Conservation (phyloP, 2,113 vertebrate species). For the Oostethus manadensis region DNA sequence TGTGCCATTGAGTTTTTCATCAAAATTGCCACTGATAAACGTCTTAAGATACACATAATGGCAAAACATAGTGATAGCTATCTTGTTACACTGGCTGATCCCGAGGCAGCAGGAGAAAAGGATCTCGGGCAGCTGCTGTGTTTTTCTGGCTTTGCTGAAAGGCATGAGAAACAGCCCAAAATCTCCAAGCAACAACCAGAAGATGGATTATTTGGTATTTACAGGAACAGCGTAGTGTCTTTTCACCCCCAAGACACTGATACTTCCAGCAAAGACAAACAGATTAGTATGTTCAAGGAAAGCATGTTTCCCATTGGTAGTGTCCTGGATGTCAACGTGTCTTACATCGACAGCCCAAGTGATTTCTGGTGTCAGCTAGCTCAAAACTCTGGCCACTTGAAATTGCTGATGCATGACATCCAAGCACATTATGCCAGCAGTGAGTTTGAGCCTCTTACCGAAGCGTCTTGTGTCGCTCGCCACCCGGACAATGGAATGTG, state of each 20-base stretch:
- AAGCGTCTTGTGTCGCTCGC: conserved; percentile 77
- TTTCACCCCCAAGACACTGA: conserved; percentile 9
- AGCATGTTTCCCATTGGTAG: conserved; percentile 79
- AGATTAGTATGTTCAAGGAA: conserved; percentile 53
- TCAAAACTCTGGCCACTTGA: conserved; percentile 61
- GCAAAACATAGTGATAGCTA: conserved; percentile 64
- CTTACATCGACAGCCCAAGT: conserved; percentile 76
- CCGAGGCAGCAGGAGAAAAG: conserved; percentile 67
- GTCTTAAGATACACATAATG: conserved; percentile 69
- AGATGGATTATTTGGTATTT: background rate
- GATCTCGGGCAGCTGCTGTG: conserved; percentile 76
- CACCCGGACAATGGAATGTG: conserved; percentile 75
- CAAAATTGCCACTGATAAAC: conserved; percentile 75
- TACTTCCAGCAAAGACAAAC: conserved; percentile 12
- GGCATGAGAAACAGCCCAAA: conserved; percentile 41
- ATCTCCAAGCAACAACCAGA: conserved; percentile 8
- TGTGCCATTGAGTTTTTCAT: conserved; percentile 76
- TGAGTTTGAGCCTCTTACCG: conserved; percentile 55
- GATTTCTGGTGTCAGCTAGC: conserved; percentile 90
- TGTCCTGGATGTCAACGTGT: conserved; percentile 80
- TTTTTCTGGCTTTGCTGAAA: conserved; percentile 67
- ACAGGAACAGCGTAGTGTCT: conserved; percentile 1
- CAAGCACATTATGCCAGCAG: conserved; percentile 76
- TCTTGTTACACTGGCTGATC: conserved; percentile 75
- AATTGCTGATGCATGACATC: conserved; percentile 79